A percentile compares a stretch with the other conserved stretches of the same genome.
Evolutionary conservation across 1,140 invertebrate species (phyloP).

Genomic region (Cryptotermes secundus): DNA sequence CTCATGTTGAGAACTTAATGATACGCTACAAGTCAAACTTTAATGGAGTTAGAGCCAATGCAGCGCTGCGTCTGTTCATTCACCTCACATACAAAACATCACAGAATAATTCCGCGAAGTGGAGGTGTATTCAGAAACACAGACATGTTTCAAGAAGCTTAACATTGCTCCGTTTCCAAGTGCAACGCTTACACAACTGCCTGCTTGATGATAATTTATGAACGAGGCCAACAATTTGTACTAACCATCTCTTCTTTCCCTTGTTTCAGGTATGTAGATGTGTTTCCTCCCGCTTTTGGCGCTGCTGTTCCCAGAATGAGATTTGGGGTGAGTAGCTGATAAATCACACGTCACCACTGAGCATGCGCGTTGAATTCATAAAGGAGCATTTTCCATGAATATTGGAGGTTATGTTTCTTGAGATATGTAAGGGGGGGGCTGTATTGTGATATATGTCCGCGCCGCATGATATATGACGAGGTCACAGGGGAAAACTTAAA

Average conservation of each 20-base stretch:
- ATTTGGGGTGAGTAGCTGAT: neutral
- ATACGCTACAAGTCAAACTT: no score
- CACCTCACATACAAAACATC: no score
- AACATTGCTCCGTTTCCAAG: no score
- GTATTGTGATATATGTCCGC: neutral
- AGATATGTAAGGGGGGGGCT: no score
- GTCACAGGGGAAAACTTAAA: neutral
- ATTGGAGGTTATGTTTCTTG: neutral
- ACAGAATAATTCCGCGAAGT: no score
- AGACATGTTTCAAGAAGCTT: no score
- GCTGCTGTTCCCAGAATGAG: neutral
- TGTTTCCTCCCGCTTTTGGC: neutral
- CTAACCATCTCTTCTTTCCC: neutral
- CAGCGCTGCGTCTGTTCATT: no score
- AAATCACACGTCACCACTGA: neutral
- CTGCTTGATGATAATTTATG: neutral
- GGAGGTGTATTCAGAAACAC: no score
- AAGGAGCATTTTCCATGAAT: neutral
- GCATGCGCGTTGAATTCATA: constrained; percentile 17
- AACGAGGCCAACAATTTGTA: neutral
- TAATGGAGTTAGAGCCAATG: no score
- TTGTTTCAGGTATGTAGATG: constrained; percentile 8
- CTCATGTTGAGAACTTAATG: no score
- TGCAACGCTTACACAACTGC: no score
- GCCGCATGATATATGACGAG: neutral